Base-by-base conservation (phyloP, 2,113 vertebrate species). In the Saguinus imperator region DNA sequence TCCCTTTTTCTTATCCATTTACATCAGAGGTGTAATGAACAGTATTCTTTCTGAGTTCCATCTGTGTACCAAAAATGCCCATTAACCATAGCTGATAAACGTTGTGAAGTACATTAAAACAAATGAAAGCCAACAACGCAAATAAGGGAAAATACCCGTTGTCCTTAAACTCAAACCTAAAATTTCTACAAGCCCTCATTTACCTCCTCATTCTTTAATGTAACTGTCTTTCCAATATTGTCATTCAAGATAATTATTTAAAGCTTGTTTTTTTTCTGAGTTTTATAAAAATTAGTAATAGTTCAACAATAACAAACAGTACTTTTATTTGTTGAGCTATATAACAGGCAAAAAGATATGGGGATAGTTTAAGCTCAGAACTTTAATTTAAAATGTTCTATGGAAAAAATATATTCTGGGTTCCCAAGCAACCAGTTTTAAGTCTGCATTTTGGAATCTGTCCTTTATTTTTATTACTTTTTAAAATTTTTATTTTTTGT, bases 201-300 rank as follows among this genome's bases (percentile, higher is more conserved):
- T 70, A 64, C 73, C 29, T 70, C 77, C n/a, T 94, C 6, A 64
- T 77, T 95, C 90, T 85, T 91, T 45, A 68, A 87, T 90, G 37
- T 76, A 88, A 70, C 52, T 93, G 7, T 75, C 37, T 64, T 76
- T 96, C 94, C n/a, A 91, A 0, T 87, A 20, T 87, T n/a, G 45
- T 87, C 18, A 79, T 92, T 92, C 68, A 91, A 81, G 50, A 70
- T 61, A 81, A 84, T 89, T 79, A 81, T 43, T 72, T 83, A 50
- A 89, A 82, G 14, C 13, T 57, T 80, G 18, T 3, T 27, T 92
- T 83, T 37, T 75, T 93, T 52, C 52, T 87, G n/a, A 20, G 29
- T 73, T 92, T 94, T 87, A 77, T 70, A 55, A 91, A 93, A 81
- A 45, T 84, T 72, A 40, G 23, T 72, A 96, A 76, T 73, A 88